Conservation (phyloP, 2,797 vertebrate genomes). For the Xyrichtys novacula region DNA sequence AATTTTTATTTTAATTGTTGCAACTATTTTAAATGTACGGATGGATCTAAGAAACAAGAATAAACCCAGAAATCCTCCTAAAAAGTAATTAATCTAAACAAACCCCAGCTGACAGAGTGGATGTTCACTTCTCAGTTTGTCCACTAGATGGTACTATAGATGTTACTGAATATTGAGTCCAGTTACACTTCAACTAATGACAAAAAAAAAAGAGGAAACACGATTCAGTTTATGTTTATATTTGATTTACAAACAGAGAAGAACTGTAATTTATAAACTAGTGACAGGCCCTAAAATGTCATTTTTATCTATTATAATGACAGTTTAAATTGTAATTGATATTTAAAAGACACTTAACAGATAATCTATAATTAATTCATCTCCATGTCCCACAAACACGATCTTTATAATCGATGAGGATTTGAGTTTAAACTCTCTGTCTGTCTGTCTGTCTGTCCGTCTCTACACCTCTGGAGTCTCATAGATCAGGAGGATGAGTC, state of each 20-base stretch:
- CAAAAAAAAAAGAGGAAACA: too few species aligned
- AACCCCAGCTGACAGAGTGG: neutral
- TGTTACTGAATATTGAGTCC: neutral
- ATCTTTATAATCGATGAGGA: neutral
- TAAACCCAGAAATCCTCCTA: neutral
- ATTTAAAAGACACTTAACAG: too few species aligned
- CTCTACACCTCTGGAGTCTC: constrained; percentile 10
- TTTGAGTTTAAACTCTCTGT: neutral
- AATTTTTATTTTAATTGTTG: too few species aligned
- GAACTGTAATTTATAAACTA: neutral
- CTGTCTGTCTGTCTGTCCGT: neutral
- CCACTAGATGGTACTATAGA: constrained; percentile 67
- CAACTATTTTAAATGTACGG: too few species aligned
- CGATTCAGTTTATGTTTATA: neutral
- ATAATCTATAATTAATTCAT: neutral
- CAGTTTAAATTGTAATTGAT: neutral
- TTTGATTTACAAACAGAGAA: neutral
- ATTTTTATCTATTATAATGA: neutral
- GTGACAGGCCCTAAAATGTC: neutral
- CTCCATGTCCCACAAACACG: too few species aligned
- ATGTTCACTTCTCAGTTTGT: neutral
- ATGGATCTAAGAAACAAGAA: too few species aligned
- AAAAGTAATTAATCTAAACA: neutral
- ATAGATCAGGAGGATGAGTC: constrained; percentile 39
- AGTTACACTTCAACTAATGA: too few species aligned